Evolutionary conservation across 2,888 invertebrate species (phyloP).

Genomic region (Hydrotaea diabolus): DNA sequence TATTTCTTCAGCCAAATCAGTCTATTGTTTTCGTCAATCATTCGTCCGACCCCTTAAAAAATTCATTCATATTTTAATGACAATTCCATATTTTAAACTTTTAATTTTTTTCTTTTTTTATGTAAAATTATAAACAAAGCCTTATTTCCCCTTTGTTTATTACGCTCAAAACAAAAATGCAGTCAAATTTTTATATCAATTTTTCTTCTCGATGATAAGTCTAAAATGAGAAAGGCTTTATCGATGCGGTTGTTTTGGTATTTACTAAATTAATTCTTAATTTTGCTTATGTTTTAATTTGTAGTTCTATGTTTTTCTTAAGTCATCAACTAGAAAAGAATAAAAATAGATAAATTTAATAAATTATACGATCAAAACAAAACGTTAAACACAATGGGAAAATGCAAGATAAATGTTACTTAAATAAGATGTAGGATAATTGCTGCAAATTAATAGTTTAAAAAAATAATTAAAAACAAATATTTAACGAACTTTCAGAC

Average conservation of each 20-base stretch:
- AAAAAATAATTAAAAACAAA: no score
- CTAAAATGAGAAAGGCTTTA: conserved; percentile 15
- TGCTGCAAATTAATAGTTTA: no score
- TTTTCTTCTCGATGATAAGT: conserved; percentile 37
- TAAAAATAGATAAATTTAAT: conserved; percentile 42
- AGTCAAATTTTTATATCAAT: conserved; percentile 32
- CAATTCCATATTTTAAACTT: conserved; percentile 12
- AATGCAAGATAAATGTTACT: no score
- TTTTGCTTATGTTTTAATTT: conserved; percentile 41
- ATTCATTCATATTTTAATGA: conserved; percentile 14
- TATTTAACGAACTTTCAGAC: no score
- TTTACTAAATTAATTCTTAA: conserved; percentile 34
- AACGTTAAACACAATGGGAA: no score
- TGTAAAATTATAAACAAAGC: background rate
- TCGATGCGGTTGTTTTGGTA: conserved; percentile 32
- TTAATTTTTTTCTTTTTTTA: conserved; percentile 8
- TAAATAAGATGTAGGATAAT: no score
- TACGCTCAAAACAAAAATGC: conserved; percentile 59
- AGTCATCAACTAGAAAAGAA: conserved; percentile 63
- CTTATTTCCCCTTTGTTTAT: conserved; percentile 37
- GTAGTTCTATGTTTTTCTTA: conserved; percentile 55
- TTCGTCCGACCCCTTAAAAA: background rate
- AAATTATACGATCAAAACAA: conserved; percentile 23
- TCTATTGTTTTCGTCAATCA: background rate
- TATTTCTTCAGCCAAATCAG: conserved; percentile 1